Evolutionary conservation across 2,888 invertebrate species (phyloP).

Genomic region (Apoda limacodes): DNA sequence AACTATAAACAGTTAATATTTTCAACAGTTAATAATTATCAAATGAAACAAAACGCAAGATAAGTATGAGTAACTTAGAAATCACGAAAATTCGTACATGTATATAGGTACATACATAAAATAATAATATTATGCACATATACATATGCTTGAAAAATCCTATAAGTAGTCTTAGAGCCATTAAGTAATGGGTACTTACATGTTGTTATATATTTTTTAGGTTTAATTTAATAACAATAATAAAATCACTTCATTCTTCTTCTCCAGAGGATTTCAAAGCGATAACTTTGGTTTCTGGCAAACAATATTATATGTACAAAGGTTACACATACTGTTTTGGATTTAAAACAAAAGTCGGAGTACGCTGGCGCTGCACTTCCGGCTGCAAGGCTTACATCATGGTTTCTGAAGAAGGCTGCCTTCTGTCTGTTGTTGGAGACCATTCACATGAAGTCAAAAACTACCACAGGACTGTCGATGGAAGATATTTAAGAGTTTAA

Average conservation of each 20-base stretch:
- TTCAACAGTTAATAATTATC: too few relatives aligned
- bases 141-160: too few relatives aligned
- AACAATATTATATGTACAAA: conserved; percentile 22
- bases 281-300: conserved; percentile 22
- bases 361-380: conserved; percentile 20
- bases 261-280: conserved; percentile 17
- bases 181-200: too few relatives aligned
- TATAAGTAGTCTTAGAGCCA: too few relatives aligned
- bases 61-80: too few relatives aligned
- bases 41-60: too few relatives aligned
- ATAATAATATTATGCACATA: too few relatives aligned
- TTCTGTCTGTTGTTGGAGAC: conserved; percentile 8
- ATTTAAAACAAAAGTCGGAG: conserved; percentile 7
- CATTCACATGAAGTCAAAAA: conserved; percentile 20
- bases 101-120: too few relatives aligned
- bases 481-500: conserved; percentile 18
- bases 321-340: conserved; percentile 17
- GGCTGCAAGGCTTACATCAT: conserved; percentile 23
- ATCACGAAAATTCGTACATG: too few relatives aligned
- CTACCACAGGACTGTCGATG: conserved; percentile 14
- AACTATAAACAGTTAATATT: too few relatives aligned
- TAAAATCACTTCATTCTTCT: conserved; percentile 7
- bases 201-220: too few relatives aligned
- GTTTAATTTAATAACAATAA: background rate
- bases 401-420: conserved; percentile 13